Percentiles rank a stretch among this genome's conserved stretches.
Conservation (phyloP, 2,888 invertebrate genomes). For the Tenthredo mesomela region DNA sequence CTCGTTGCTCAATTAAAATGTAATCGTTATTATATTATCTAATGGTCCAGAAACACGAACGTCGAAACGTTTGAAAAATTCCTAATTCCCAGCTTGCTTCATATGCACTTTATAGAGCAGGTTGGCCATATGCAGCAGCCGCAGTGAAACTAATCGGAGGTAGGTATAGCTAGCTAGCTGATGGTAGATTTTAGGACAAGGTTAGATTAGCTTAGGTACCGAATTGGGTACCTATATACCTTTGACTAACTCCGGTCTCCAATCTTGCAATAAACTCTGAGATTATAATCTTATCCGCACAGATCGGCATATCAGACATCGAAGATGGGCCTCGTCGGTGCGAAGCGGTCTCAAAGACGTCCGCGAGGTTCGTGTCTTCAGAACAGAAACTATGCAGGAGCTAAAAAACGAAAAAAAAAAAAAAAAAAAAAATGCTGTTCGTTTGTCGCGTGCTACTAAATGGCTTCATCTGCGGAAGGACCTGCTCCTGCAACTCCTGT, state of each 20-base stretch:
- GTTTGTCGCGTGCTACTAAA: slow-evolving; percentile 50
- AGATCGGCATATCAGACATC: slow-evolving; percentile 48
- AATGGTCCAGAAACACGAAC: slow-evolving; percentile 46
- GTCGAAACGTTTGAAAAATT: background rate
- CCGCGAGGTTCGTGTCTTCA: slow-evolving; percentile 25
- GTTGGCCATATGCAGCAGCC: background rate
- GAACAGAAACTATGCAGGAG: slow-evolving; percentile 7
- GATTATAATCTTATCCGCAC: slow-evolving; percentile 51
- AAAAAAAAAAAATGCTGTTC: background rate
- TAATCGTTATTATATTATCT: slow-evolving; percentile 19
- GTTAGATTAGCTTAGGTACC: slow-evolving; percentile 44
- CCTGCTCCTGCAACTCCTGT: background rate
- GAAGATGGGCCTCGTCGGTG: slow-evolving; percentile 19
- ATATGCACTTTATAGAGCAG: background rate
- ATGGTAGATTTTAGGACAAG: slow-evolving; percentile 30
- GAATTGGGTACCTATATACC: background rate
- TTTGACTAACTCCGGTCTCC: background rate
- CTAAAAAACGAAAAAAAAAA: background rate
- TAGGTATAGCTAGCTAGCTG: background rate
- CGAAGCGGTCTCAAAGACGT: background rate
- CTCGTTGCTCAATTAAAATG: slow-evolving; percentile 46
- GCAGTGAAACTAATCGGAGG: slow-evolving; percentile 38
- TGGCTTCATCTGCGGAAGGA: slow-evolving; percentile 42
- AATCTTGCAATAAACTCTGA: slow-evolving; percentile 38
- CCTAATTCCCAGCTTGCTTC: background rate